These are phyloP conservation scores for Trimorus sp. DNA, from an alignment of 2,888 invertebrate species.

Conservation along the genomic window DNA sequence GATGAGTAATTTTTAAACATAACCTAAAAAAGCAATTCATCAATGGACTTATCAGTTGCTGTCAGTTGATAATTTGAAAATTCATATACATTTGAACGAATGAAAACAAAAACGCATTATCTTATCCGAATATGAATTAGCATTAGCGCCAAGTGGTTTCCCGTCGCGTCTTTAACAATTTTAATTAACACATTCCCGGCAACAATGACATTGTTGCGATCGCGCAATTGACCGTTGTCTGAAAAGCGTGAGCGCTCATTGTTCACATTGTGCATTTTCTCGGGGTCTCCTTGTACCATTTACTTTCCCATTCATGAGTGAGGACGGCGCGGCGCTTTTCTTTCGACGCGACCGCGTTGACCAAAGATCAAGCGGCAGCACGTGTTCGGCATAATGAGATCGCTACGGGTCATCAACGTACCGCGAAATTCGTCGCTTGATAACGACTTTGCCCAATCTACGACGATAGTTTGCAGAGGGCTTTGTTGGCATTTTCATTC, in stretches of 20 bases:
- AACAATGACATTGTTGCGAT: conserved; percentile 62
- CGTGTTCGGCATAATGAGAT: conserved; percentile 17
- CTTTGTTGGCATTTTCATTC: too few relatives aligned
- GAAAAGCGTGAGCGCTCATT: conserved; percentile 54
- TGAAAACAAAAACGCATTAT: conserved; percentile 24
- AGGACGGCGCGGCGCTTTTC: conserved; percentile 56
- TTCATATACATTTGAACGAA: too few relatives aligned
- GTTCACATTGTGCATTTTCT: conserved; percentile 64
- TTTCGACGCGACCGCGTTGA: conserved; percentile 62
- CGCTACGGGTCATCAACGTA: conserved; percentile 13
- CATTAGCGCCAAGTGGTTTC: conserved; percentile 24
- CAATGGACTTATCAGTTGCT: too few relatives aligned
- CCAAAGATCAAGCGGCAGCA: conserved; percentile 74
- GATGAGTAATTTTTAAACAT: too few relatives aligned
- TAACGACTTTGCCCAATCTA: not conserved
- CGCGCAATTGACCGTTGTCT: conserved; percentile 63
- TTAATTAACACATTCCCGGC: conserved; percentile 62
- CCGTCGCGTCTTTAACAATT: conserved; percentile 49
- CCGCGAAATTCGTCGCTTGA: not conserved
- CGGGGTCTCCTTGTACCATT: conserved; percentile 69
- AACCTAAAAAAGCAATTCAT: too few relatives aligned
- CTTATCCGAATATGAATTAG: conserved; percentile 36
- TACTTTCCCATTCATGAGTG: conserved; percentile 66
- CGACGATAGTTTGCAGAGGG: too few relatives aligned
- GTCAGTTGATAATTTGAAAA: too few relatives aligned